Evolutionary conservation across 2,797 vertebrate species (phyloP).

Genomic region (Dallia pectoralis): DNA sequence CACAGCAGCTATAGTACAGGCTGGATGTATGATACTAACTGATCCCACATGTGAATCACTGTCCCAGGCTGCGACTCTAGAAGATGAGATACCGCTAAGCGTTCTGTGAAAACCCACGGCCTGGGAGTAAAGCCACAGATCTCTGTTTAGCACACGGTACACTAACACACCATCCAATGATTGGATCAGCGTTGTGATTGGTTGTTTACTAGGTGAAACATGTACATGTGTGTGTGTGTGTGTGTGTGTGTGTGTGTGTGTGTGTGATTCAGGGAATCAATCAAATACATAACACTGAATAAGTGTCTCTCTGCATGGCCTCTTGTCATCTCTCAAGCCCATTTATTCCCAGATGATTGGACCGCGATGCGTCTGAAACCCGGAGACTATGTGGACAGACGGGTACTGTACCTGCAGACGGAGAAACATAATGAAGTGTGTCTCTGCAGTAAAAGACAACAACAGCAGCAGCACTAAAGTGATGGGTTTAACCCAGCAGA

Average conservation of each 20-base stretch:
- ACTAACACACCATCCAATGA: background rate
- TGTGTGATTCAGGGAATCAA: constrained; percentile 66
- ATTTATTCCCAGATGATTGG: background rate
- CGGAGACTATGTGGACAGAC: constrained; percentile 76
- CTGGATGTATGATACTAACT: constrained; percentile 31
- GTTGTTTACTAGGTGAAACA: background rate
- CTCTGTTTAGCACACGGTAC: background rate
- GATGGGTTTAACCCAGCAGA: constrained; percentile 99
- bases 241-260: background rate
- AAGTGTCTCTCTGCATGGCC: constrained; percentile 77
- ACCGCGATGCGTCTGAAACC: constrained; percentile 15
- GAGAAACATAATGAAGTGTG: constrained; percentile 96
- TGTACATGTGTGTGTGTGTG: constrained; percentile 5
- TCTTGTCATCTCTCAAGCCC: constrained; percentile 80
- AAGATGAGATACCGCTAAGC: background rate
- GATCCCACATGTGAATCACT: constrained; percentile 29
- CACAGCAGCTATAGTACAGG: background rate
- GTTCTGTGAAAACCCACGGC: background rate
- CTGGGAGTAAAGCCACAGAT: background rate
- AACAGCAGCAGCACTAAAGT: constrained; percentile 98
- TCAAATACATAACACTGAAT: constrained; percentile 85
- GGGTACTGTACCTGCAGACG: constrained; percentile 93
- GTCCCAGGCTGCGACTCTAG: constrained; percentile 16
- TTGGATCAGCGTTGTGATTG: background rate
- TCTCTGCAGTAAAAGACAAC: constrained; percentile 99